Base-by-base conservation (phyloP, 1,140 invertebrate genomes). In the roundworm (Caenorhabditis elegans) region DNA sequence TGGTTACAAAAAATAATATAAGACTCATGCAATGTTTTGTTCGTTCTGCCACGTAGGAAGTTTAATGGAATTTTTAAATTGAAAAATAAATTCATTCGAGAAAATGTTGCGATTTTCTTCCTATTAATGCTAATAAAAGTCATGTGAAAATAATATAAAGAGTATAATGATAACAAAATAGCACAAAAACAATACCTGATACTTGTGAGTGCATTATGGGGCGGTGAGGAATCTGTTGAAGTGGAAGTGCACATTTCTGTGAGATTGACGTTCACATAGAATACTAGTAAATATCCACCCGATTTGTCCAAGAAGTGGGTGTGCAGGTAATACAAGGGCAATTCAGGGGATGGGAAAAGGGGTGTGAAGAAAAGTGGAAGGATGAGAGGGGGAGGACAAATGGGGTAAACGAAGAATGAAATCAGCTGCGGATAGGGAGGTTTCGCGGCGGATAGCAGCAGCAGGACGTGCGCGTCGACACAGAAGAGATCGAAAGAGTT, bases 401-500 rank as follows among this genome's bases (percentile, higher is more conserved):
- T 70, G 60, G 34, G 60, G 60, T 34, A 39, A 36, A 70, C 60
- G 34, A 36, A n/a, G 60, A 70, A 70, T 24, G 60, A 70, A 70
- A 70, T 70, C 60, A 70, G 60, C 60, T 70, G 60, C 60, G 60
- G 60, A 70, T 70, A 70, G 60, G 34, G 34, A 8, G 60, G 60
- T 70, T 70, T 70, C 22, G 60, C 31, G 60, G 60, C 31, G 60
- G 60, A 70, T 70, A 70, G 60, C 60, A 39, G 60, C 60, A 70
- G 60, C 60, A 70, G 60, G 60, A 70, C 34, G 31, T 70, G 60
- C 60, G 60, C 60, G 60, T 70, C 60, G 34, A 70, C 60, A 70
- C 60, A 70, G 60, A 39, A 70, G 60, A 28, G n/a, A 28, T 13
- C n/a, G 60, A 70, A n/a, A 39, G n/a, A 70, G 19, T 70, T 39